phyloP scores from a whole-genome alignment of 64 coral and sea anemone species.

The Orbicella faveolata region DNA sequence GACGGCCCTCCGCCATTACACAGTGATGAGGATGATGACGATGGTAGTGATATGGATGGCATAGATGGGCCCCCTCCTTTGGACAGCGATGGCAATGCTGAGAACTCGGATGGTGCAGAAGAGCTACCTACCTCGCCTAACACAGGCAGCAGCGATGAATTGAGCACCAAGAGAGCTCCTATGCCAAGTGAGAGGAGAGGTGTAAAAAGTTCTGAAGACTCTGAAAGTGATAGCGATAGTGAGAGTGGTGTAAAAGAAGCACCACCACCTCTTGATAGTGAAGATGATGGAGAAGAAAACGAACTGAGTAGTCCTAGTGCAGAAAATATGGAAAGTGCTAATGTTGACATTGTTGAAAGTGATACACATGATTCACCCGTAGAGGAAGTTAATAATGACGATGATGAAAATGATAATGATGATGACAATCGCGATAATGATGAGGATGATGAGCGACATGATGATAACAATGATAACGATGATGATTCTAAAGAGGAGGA shows the following conservation, averaged over 20 bases:
- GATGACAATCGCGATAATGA: not conserved
- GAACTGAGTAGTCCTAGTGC: not conserved
- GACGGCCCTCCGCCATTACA: slow-evolving; percentile 36
- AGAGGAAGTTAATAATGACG: slow-evolving; percentile 24
- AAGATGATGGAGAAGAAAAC: slow-evolving; percentile 45
- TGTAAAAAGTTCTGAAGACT: not conserved
- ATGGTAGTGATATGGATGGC: slow-evolving; percentile 22
- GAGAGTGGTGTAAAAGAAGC: slow-evolving; percentile 42
- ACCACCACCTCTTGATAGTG: slow-evolving; percentile 64
- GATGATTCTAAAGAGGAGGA: not conserved
- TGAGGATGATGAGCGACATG: not conserved
- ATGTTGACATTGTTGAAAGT: not conserved
- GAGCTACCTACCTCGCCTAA: not conserved
- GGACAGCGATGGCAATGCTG: not conserved
- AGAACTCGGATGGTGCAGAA: slow-evolving; percentile 5
- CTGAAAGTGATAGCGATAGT: slow-evolving; percentile 36
- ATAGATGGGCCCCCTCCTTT: slow-evolving; percentile 4
- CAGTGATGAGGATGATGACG: slow-evolving; percentile 49
- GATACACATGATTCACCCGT: not conserved
- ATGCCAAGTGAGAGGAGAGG: not conserved
- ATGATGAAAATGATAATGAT: not conserved
- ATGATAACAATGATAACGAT: not conserved
- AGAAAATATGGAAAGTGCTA: not conserved
- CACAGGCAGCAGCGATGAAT: not conserved
- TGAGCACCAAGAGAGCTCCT: not conserved